Base-by-base conservation (phyloP, 2,113 vertebrate genomes). In the Malaclemys terrapin region DNA sequence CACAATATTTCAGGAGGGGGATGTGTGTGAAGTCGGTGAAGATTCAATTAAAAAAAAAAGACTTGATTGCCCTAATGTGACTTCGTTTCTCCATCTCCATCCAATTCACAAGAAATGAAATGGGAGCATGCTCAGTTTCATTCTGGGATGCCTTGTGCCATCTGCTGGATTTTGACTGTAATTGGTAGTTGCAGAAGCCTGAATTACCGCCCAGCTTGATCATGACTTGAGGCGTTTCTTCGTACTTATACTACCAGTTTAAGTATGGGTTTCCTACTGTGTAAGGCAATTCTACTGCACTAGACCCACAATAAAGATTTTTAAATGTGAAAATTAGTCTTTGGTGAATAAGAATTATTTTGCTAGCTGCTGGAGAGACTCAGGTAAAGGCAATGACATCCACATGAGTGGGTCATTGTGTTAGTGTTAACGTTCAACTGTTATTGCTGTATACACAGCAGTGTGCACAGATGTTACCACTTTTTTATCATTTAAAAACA, bases 281-380 rank as follows among this genome's bases (percentile, higher is more conserved):
- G 56, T 72, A 91, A 82, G 76, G 87, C 91, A 96, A 89, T 96
- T 98, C 87, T 92, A 52, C 94, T 86, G 80, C 94, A 45, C 85
- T 92, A 96, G 92, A 93, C 75, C 75, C 78, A 87, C 84, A 93
- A 96, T 17, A 97, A 91, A 91, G 91, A 69, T 2, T 27, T 92
- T 97, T 93, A 78, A 96, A 96, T 93, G 93, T 94, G 90, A 98
- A 98, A 97, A 97, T 93, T 85, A 96, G 27, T 95, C 92, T 97
- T 97, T 93, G 92, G 57, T 62, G 93, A 97, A 96, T 78, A 90
- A 96, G 59, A 95, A 96, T 89, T 88, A 89, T 85, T 97, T 96
- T 93, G 57, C 52, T 93, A 94, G 96, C 90, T 97, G 96, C 96
- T 96, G 96, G 85, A 95, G 95, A 94, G 82, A 88, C 90, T 95